These are phyloP conservation scores for Phortica variegata DNA, from an alignment of 1,140 invertebrate species.

Conservation along the genomic window DNA sequence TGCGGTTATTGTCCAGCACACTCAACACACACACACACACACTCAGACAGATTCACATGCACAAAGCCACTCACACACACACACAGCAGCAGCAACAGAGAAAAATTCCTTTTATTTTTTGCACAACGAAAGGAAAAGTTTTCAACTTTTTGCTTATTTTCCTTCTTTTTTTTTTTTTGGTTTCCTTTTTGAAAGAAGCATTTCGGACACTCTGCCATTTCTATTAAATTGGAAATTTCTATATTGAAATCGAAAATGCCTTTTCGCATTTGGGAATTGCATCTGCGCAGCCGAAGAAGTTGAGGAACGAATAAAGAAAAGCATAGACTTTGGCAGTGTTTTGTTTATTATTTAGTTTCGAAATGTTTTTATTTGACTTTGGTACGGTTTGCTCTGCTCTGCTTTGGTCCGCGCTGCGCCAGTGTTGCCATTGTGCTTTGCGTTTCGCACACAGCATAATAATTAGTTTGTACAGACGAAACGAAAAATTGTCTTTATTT, in stretches of 20 bases:
- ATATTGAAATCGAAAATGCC: constrained; percentile 52
- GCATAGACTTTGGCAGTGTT: constrained; percentile 1
- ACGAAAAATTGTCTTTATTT: no score
- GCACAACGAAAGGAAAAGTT: constrained; percentile 41
- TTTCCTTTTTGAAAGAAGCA: constrained; percentile 9
- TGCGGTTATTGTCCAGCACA: no score
- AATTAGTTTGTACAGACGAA: constrained; percentile 27
- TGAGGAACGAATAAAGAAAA: background rate
- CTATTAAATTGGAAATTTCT: no score
- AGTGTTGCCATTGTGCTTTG: constrained; percentile 38
- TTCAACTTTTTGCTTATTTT: constrained; percentile 14
- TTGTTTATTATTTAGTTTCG: constrained; percentile 9
- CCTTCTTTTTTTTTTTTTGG: background rate
- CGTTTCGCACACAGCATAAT: constrained; percentile 50
- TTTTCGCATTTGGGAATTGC: constrained; percentile 27
- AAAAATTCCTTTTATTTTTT: constrained; percentile 3
- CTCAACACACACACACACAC: no score
- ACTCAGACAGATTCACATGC: no score
- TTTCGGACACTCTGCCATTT: no score
- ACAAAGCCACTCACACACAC: no score
- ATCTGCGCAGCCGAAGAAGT: constrained; percentile 1
- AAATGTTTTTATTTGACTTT: constrained; percentile 31
- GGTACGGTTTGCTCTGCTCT: background rate
- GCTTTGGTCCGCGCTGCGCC: constrained; percentile 5
- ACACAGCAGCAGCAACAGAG: no score